Percentiles rank a stretch among this genome's conserved stretches.
Evolutionary conservation across 1,140 invertebrate genomes (phyloP).

Genomic region (Amphibalanus amphitrite): DNA sequence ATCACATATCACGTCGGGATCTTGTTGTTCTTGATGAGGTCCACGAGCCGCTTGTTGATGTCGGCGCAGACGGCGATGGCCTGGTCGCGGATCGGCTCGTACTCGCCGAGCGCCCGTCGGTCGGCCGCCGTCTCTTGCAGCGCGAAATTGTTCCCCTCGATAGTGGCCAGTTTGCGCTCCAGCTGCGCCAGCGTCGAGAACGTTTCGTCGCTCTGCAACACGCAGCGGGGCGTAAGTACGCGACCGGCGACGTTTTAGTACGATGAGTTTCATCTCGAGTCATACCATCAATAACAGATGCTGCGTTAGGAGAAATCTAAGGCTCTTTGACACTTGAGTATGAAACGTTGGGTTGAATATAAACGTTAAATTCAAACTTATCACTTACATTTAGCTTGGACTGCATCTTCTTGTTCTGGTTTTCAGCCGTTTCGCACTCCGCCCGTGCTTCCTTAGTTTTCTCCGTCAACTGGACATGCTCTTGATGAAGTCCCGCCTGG

Average conservation of each 20-base stretch:
- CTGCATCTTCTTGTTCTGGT: background rate
- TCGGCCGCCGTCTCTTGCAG: conserved; percentile 42
- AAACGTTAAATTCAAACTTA: no score
- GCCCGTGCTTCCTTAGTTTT: background rate
- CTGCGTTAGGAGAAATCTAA: no score
- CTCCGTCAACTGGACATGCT: background rate
- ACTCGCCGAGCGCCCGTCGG: conserved; percentile 44
- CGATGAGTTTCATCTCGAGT: no score
- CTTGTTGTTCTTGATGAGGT: background rate
- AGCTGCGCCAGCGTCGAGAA: conserved; percentile 40
- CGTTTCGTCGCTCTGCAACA: conserved; percentile 37
- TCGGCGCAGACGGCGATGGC: conserved; percentile 21
- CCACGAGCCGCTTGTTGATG: conserved; percentile 13
- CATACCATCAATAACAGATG: no score
- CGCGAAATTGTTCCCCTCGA: conserved; percentile 44
- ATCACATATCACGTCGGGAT: background rate
- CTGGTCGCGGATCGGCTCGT: conserved; percentile 35
- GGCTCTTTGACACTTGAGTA: no score
- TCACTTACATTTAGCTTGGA: background rate
- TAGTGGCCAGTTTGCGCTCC: conserved; percentile 42
- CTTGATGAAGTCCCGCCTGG: background rate
- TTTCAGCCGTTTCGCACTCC: background rate
- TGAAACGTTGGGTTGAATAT: no score
- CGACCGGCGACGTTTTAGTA: no score
- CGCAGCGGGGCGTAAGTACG: no score